Evolutionary conservation across 2,888 invertebrate genomes (phyloP).

Genomic region (Cosmopolites sordidus): DNA sequence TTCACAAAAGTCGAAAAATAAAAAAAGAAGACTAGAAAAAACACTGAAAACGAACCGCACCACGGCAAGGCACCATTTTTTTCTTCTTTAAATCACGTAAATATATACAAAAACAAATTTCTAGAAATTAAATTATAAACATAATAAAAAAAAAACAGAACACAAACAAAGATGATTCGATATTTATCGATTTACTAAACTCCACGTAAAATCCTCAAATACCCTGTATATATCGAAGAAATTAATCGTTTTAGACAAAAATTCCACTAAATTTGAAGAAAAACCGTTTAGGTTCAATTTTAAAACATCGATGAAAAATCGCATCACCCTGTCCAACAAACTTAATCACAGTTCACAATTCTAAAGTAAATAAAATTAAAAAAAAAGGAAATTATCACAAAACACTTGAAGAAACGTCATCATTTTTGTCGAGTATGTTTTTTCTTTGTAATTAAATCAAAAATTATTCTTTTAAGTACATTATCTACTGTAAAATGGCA

Average conservation of each 20-base stretch:
- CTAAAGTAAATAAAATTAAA: conserved; percentile 9
- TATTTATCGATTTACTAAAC: too few relatives aligned
- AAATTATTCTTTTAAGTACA: conserved; percentile 5
- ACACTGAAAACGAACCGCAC: conserved; percentile 6
- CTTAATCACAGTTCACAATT: conserved; percentile 20
- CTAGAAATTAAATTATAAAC: background rate
- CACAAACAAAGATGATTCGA: background rate
- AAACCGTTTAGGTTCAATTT: too few relatives aligned
- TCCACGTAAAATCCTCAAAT: too few relatives aligned
- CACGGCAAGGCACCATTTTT: conserved; percentile 18
- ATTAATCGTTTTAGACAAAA: too few relatives aligned
- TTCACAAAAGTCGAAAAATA: conserved; percentile 6
- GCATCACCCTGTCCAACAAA: conserved; percentile 5
- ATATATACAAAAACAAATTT: background rate
- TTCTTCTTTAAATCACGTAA: background rate
- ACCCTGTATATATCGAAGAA: too few relatives aligned
- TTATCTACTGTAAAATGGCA: conserved; percentile 23
- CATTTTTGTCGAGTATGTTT: too few relatives aligned
- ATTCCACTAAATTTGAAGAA: too few relatives aligned
- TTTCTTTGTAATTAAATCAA: background rate
- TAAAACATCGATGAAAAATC: too few relatives aligned
- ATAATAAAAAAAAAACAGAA: background rate
- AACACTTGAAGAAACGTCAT: too few relatives aligned
- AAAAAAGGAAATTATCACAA: conserved; percentile 18
- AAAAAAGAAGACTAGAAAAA: conserved; percentile 12